Percentiles rank a stretch among this genome's conserved stretches.
These are phyloP conservation scores for Phaetusa simplex DNA, from an alignment of 2,113 vertebrate species.

Conservation along the genomic window DNA sequence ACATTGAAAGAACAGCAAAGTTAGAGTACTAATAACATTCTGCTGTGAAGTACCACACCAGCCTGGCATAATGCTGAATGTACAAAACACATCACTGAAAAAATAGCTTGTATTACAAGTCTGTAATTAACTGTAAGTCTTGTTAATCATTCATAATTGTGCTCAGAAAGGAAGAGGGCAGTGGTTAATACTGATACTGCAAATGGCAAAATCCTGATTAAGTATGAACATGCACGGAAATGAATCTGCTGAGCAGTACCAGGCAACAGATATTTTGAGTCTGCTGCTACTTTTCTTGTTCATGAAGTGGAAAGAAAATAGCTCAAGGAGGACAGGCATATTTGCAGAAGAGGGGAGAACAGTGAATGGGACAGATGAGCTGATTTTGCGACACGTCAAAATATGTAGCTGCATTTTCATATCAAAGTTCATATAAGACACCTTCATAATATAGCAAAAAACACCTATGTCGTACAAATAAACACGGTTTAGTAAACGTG, in stretches of 20 bases:
- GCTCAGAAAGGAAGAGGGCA: neutral
- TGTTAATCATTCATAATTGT: conserved; percentile 42
- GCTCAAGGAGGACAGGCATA: neutral
- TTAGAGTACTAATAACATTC: neutral
- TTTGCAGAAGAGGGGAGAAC: neutral
- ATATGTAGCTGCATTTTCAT: neutral
- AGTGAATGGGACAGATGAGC: neutral
- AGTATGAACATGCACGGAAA: conserved; percentile 20
- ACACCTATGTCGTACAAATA: neutral
- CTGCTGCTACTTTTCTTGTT: neutral
- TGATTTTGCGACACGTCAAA: neutral
- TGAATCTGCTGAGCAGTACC: neutral
- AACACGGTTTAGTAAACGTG: neutral
- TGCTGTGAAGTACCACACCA: neutral
- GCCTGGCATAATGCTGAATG: neutral
- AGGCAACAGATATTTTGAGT: neutral
- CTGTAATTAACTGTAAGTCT: neutral
- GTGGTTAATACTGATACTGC: neutral
- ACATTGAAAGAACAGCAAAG: neutral
- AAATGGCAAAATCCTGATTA: conserved; percentile 27
- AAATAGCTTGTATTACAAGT: conserved; percentile 6
- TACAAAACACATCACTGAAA: neutral
- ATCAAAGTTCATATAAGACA: rapidly evolving
- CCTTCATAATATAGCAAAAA: neutral
- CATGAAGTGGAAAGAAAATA: neutral